Percentiles rank a stretch among this genome's conserved stretches.
Conservation (phyloP, 2,797 vertebrate species). For the Dermochelys coriacea region DNA sequence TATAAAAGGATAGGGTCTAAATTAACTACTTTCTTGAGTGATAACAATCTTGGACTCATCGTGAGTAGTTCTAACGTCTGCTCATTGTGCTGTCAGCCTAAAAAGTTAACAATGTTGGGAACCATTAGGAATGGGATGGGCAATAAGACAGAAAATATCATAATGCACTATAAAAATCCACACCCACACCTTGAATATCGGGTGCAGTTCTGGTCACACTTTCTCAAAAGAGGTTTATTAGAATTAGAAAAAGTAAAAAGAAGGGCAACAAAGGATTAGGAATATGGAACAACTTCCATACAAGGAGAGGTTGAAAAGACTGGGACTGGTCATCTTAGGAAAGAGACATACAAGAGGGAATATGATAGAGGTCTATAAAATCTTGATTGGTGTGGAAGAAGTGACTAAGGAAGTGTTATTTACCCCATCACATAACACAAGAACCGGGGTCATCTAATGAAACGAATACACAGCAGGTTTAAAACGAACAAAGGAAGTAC, state of each 20-base stretch:
- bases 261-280: background rate
- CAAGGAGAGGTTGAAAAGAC: background rate
- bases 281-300: background rate
- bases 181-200: background rate
- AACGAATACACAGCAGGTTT: background rate
- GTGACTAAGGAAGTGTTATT: too few relatives aligned
- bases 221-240: background rate
- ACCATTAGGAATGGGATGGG: background rate
- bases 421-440: background rate
- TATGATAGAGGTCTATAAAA: background rate
- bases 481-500: background rate
- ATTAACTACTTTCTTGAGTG: background rate
- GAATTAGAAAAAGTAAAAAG: background rate
- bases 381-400: too few relatives aligned
- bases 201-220: background rate
- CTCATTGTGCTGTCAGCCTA: background rate
- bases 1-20: background rate
- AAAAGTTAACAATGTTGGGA: background rate
- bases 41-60: background rate
- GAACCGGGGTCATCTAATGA: background rate
- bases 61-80: background rate
- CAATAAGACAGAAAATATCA: background rate
- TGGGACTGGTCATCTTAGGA: background rate
- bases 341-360: background rate
- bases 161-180: background rate